These are phyloP conservation scores for Aphodius sticticus DNA, from an alignment of 2,888 invertebrate species.

Conservation along the genomic window DNA sequence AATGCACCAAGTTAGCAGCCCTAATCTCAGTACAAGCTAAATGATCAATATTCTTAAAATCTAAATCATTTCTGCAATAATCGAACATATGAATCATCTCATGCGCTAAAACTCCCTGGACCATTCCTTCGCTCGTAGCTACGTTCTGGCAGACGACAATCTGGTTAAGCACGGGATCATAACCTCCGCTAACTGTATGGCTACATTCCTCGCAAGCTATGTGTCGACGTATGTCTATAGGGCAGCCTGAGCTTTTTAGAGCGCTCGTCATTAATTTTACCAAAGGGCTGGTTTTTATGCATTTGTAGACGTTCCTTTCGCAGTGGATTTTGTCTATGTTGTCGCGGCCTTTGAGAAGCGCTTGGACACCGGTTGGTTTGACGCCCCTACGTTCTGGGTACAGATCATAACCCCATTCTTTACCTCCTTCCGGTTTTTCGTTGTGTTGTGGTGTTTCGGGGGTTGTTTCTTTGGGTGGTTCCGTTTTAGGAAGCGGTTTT, in stretches of 20 bases:
- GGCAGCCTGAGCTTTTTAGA: constrained; percentile 80
- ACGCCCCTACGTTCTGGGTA: constrained; percentile 84
- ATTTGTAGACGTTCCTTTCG: constrained; percentile 79
- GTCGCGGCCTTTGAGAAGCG: constrained; percentile 69
- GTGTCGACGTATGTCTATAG: constrained; percentile 85
- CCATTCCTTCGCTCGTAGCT: constrained; percentile 70
- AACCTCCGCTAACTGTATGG: constrained; percentile 86
- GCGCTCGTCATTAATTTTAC: constrained; percentile 88
- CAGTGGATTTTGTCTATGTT: constrained; percentile 77
- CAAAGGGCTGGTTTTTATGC: constrained; percentile 79
- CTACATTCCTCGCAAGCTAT: constrained; percentile 93
- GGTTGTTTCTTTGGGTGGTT: not conserved
- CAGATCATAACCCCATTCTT: constrained; percentile 78
- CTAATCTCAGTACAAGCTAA: constrained; percentile 95
- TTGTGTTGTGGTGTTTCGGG: constrained; percentile 10
- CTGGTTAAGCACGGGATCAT: constrained; percentile 85
- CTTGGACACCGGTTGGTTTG: constrained; percentile 59
- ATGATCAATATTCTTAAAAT: constrained; percentile 90
- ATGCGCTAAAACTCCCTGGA: constrained; percentile 85
- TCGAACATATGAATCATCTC: constrained; percentile 98
- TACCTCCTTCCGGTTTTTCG: constrained; percentile 31
- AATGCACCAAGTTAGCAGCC: constrained; percentile 93
- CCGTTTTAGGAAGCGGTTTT: not conserved
- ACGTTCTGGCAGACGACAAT: constrained; percentile 93
- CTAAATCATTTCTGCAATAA: constrained; percentile 85